Evolutionary conservation across 2,888 invertebrate genomes (phyloP).

Genomic region (Drosophila meridiana): DNA sequence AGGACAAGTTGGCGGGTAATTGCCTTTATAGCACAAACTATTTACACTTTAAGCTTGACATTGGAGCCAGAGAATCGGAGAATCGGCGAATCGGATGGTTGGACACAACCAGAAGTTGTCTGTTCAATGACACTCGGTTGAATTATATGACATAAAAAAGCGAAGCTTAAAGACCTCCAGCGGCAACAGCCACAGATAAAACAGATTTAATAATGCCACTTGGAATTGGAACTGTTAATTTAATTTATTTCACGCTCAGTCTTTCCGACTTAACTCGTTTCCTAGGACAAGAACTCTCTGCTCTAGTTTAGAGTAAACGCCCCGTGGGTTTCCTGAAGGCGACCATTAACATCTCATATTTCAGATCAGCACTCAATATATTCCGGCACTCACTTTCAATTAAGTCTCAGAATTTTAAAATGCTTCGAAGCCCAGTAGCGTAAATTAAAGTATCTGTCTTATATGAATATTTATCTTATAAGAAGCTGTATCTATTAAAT

Average conservation of each 20-base stretch:
- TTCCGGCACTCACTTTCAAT: neutral
- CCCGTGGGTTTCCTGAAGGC: neutral
- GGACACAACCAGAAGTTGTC: constrained; percentile 64
- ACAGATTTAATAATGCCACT: neutral
- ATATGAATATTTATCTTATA: neutral
- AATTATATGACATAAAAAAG: constrained; percentile 44
- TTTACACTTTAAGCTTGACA: constrained; percentile 53
- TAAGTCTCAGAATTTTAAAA: neutral
- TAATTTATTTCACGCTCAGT: constrained; percentile 2
- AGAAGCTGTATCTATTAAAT: neutral
- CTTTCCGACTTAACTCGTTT: constrained; percentile 1
- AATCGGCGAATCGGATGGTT: constrained; percentile 6
- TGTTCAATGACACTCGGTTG: constrained; percentile 62
- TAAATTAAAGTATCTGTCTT: neutral
- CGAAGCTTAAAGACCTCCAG: constrained; percentile 38
- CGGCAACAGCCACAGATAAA: constrained; percentile 26
- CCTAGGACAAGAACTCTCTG: neutral
- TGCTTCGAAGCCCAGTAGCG: neutral
- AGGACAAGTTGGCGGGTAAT: constrained; percentile 44
- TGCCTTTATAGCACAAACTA: constrained; percentile 25
- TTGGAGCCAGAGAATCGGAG: constrained; percentile 41
- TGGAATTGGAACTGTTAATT: neutral
- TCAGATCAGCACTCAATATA: neutral
- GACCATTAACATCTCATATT: neutral
- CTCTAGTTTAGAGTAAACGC: neutral